These are phyloP conservation scores for Vanacampus margaritifer DNA, from an alignment of 2,113 vertebrate species.

Conservation along the genomic window DNA sequence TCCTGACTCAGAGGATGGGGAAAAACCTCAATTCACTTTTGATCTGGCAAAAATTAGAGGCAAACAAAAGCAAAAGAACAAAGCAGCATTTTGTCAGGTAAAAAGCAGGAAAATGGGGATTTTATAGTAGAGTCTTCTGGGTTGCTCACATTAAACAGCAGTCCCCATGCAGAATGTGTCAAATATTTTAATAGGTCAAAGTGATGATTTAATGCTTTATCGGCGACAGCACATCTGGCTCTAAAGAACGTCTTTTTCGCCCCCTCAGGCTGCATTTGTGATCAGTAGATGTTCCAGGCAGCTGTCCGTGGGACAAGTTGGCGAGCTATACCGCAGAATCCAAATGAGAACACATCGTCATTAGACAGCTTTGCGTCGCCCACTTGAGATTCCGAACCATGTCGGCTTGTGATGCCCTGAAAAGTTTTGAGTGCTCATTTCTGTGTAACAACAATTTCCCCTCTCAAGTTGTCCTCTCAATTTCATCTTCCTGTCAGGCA, in stretches of 20 bases:
- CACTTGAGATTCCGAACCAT: too few species aligned
- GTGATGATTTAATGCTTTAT: constrained; percentile 33
- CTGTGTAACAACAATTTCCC: background rate
- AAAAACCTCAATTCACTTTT: too few species aligned
- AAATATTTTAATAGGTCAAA: constrained; percentile 24
- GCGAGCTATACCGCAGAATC: constrained; percentile 29
- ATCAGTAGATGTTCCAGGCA: constrained; percentile 34
- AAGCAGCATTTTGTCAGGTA: background rate
- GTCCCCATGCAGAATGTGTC: constrained; percentile 16
- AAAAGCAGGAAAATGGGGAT: background rate
- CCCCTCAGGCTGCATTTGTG: constrained; percentile 35
- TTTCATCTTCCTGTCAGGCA: background rate
- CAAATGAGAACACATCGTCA: constrained; percentile 39
- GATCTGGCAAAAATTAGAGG: background rate
- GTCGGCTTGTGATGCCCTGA: constrained; percentile 7
- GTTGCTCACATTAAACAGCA: background rate
- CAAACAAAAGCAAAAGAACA: background rate
- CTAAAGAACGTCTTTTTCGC: constrained; percentile 43
- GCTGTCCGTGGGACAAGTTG: constrained; percentile 26
- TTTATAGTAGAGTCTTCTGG: too few species aligned
- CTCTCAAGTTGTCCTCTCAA: background rate
- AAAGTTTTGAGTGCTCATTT: constrained; percentile 13
- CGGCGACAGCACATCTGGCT: constrained; percentile 66
- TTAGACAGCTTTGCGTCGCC: background rate
- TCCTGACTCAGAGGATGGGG: too few species aligned